These are phyloP conservation scores for Tipula lateralis DNA, from an alignment of 2,888 invertebrate genomes.

Conservation along the genomic window DNA sequence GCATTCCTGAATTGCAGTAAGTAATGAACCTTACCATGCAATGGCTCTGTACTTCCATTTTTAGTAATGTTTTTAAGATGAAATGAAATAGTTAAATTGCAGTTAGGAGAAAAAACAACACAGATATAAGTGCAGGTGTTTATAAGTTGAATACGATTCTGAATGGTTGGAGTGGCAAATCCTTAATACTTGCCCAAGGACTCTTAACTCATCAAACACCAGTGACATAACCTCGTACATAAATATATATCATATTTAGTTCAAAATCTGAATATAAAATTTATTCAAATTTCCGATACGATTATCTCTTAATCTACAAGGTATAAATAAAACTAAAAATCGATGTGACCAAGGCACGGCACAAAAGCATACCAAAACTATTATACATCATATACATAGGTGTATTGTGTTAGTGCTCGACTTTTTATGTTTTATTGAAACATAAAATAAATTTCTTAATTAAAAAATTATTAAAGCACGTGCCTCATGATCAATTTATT, in stretches of 20 bases:
- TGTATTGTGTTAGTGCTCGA: neutral
- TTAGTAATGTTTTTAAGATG: too few species aligned
- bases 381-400: too few species aligned
- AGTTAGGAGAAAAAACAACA: too few species aligned
- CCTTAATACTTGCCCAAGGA: neutral
- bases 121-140: too few species aligned
- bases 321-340: neutral
- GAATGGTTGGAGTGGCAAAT: too few species aligned
- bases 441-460: neutral
- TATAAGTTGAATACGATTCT: too few species aligned
- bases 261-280: neutral
- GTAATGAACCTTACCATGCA: too few species aligned
- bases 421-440: neutral
- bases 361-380: neutral
- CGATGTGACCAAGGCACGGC: neutral
- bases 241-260: neutral
- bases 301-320: neutral
- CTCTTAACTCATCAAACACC: neutral
- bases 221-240: neutral
- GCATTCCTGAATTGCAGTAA: too few species aligned
- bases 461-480: neutral
- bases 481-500: neutral
- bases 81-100: too few species aligned
- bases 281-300: neutral
- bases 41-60: too few species aligned